These are phyloP conservation scores for Clivina fossor DNA, from an alignment of 2,888 invertebrate species.

Conservation along the genomic window DNA sequence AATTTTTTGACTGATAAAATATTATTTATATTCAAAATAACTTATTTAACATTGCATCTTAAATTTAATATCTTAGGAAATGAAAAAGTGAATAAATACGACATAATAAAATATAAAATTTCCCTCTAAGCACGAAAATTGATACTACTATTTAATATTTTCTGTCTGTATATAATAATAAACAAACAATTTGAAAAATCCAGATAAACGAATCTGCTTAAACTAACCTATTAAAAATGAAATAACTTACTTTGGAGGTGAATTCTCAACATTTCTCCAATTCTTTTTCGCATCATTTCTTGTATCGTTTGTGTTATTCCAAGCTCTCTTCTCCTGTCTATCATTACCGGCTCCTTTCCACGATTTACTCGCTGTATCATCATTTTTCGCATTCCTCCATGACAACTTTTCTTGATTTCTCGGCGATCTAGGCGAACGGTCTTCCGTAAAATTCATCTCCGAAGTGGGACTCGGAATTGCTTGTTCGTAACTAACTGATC, in stretches of 20 bases:
- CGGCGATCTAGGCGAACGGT: neutral
- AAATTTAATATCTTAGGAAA: too few relatives aligned
- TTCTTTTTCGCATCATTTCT: slow-evolving; percentile 44
- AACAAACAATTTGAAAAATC: too few relatives aligned
- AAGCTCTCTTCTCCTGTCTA: slow-evolving; percentile 34
- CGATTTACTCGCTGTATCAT: slow-evolving; percentile 12
- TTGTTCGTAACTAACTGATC: slow-evolving; percentile 8
- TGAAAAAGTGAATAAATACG: too few relatives aligned
- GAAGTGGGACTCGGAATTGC: slow-evolving; percentile 3
- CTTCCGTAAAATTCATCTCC: slow-evolving; percentile 2
- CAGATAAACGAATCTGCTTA: neutral
- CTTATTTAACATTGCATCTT: too few relatives aligned
- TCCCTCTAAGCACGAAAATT: too few relatives aligned
- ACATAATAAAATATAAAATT: too few relatives aligned
- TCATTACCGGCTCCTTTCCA: slow-evolving; percentile 37
- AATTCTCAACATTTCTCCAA: slow-evolving; percentile 17
- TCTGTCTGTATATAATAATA: too few relatives aligned
- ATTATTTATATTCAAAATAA: too few relatives aligned
- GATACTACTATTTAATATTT: too few relatives aligned
- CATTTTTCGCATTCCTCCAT: slow-evolving; percentile 17
- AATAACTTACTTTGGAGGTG: slow-evolving; percentile 24
- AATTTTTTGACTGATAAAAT: too few relatives aligned
- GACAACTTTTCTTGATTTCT: neutral
- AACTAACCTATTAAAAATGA: neutral
- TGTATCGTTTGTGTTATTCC: slow-evolving; percentile 45